Conservation (phyloP, 2,797 vertebrate genomes). For the Botia almorhae region DNA sequence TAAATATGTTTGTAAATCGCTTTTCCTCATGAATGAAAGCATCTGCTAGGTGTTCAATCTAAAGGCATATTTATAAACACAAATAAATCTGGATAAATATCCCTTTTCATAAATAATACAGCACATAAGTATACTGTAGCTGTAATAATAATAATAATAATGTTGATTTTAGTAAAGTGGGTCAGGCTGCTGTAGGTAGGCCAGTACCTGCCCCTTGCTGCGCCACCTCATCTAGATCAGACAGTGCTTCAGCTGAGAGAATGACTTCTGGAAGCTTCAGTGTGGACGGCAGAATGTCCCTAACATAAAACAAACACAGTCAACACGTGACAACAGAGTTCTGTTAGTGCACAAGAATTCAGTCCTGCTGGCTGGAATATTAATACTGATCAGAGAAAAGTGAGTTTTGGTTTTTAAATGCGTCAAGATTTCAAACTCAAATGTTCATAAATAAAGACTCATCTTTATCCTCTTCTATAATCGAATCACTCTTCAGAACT, state of each 20-base stretch:
- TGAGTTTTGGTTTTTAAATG: background rate
- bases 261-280: conserved; percentile 88
- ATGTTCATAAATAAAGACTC: background rate
- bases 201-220: conserved; percentile 85
- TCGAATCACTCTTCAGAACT: background rate
- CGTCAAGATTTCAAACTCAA: too few relatives aligned
- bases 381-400: background rate
- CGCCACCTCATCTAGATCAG: conserved; percentile 85
- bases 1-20: too few relatives aligned
- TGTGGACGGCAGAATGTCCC: conserved; percentile 91
- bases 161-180: background rate
- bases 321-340: background rate
- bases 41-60: too few relatives aligned
- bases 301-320: conserved; percentile 61
- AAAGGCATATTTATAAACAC: background rate
- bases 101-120: background rate
- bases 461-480: conserved; percentile 9
- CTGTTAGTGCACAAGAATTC: background rate
- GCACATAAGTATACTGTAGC: background rate
- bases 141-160: background rate
- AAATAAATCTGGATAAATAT: background rate
- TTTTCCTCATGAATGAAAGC: too few relatives aligned
- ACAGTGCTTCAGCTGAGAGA: conserved; percentile 80
- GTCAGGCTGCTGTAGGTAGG: background rate
- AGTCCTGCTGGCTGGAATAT: background rate